These are phyloP conservation scores for Nasua narica DNA, from an alignment of 2,797 vertebrate genomes.

Conservation along the genomic window DNA sequence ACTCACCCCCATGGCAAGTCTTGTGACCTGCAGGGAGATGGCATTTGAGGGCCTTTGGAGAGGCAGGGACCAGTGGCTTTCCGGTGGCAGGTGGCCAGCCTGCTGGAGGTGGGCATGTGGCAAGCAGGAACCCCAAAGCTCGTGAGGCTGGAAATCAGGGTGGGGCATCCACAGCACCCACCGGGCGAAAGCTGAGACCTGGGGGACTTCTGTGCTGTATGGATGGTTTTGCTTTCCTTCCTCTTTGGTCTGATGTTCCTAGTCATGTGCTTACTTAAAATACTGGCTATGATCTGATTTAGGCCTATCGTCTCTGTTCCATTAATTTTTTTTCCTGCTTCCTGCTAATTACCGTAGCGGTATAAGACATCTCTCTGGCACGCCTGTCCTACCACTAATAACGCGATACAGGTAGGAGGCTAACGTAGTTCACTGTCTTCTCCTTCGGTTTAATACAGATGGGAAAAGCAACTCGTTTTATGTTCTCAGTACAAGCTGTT, in stretches of 20 bases:
- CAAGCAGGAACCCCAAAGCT: neutral
- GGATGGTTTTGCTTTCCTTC: neutral
- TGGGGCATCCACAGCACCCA: neutral
- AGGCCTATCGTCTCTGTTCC: neutral
- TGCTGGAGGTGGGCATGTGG: neutral
- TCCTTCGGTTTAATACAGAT: neutral
- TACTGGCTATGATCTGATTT: neutral
- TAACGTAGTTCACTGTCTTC: neutral
- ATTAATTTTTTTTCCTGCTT: neutral
- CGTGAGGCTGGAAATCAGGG: neutral
- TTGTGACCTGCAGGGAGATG: neutral
- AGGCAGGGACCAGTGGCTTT: neutral
- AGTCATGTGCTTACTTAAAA: neutral
- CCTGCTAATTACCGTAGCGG: neutral
- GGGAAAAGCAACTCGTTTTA: neutral
- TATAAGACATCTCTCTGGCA: neutral
- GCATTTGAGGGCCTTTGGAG: neutral
- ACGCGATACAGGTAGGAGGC: neutral
- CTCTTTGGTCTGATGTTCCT: neutral
- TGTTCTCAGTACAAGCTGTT: neutral
- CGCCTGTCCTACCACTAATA: neutral
- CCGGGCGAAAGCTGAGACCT: neutral
- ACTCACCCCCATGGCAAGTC: fast-evolving
- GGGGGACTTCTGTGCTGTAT: neutral
- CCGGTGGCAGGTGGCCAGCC: neutral